A percentile compares a stretch with the other conserved stretches of the same genome.
Conservation (phyloP, 2,797 vertebrate species). For the Epinephelus awoara region DNA sequence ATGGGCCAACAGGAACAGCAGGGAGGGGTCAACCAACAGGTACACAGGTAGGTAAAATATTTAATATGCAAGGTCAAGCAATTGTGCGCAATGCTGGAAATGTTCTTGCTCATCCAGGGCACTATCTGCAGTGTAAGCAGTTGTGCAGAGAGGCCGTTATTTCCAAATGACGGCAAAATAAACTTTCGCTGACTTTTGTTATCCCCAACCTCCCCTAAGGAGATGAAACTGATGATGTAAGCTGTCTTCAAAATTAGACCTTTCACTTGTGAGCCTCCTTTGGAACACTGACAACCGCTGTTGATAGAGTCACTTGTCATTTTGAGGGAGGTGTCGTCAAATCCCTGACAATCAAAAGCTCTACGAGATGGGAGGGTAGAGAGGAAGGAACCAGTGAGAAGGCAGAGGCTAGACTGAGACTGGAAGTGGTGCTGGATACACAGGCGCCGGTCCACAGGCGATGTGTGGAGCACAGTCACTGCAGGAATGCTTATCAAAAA, state of each 20-base stretch:
- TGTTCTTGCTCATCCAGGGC: conserved; percentile 26
- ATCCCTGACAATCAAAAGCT: conserved; percentile 12
- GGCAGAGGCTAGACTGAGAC: conserved; percentile 2
- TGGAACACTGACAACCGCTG: conserved; percentile 25
- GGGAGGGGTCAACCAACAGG: conserved; percentile 42
- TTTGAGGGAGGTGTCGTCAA: conserved; percentile 4
- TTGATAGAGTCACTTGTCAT: conserved; percentile 22
- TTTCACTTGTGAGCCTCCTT: conserved; percentile 18
- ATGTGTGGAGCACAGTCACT: conserved; percentile 28
- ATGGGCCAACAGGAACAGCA: conserved; percentile 11
- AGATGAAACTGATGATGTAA: conserved; percentile 55
- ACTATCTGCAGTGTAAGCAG: conserved; percentile 23
- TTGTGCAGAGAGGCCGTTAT: conserved; percentile 1
- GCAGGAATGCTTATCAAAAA: conserved; percentile 38
- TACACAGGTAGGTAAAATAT: conserved; percentile 19
- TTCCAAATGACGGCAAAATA: conserved; percentile 47
- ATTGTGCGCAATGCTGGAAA: conserved; percentile 9
- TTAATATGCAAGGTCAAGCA: conserved; percentile 21
- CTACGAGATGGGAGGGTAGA: conserved; percentile 8
- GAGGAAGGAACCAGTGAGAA: not conserved
- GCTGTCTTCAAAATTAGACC: conserved; percentile 45
- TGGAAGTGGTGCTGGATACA: conserved; percentile 14
- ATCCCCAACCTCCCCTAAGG: conserved; percentile 10
- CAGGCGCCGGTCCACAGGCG: not conserved
- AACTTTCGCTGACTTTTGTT: conserved; percentile 45